Conservation (phyloP, 1,140 invertebrate genomes). For the Rhopalosiphum padi region DNA sequence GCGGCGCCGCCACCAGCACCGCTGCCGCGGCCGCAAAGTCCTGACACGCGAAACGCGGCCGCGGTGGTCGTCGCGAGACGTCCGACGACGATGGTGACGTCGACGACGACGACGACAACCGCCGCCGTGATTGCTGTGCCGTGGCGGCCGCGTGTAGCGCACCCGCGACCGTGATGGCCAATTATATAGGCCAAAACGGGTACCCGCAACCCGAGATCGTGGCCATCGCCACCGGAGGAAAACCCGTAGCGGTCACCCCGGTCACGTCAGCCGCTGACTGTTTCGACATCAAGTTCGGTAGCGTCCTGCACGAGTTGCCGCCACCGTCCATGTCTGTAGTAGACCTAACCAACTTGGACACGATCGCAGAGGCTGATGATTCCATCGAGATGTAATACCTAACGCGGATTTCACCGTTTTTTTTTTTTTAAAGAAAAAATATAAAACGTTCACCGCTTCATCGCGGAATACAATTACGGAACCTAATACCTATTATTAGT, state of each 20-base stretch:
- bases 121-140: background rate
- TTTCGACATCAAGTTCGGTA: conserved; percentile 49
- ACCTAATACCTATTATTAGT: background rate
- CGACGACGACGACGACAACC: background rate
- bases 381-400: conserved; percentile 40
- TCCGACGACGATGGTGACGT: background rate
- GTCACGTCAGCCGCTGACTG: background rate
- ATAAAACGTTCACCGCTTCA: background rate
- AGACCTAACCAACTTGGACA: conserved; percentile 48
- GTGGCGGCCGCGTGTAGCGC: background rate
- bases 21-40: background rate
- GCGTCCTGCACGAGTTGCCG: background rate
- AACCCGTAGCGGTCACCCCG: background rate
- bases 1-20: background rate
- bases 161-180: background rate
- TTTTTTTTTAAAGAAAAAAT: background rate
- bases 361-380: conserved; percentile 42
- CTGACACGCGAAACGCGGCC: conserved; percentile 20
- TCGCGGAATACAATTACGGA: background rate
- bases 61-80: background rate
- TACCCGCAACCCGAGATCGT: conserved; percentile 59
- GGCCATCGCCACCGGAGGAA: conserved; percentile 57
- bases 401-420: background rate
- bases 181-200: conserved; percentile 52
- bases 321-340: background rate